Base-by-base conservation (phyloP, 2,888 invertebrate species). In the Cheilosia pagana region DNA sequence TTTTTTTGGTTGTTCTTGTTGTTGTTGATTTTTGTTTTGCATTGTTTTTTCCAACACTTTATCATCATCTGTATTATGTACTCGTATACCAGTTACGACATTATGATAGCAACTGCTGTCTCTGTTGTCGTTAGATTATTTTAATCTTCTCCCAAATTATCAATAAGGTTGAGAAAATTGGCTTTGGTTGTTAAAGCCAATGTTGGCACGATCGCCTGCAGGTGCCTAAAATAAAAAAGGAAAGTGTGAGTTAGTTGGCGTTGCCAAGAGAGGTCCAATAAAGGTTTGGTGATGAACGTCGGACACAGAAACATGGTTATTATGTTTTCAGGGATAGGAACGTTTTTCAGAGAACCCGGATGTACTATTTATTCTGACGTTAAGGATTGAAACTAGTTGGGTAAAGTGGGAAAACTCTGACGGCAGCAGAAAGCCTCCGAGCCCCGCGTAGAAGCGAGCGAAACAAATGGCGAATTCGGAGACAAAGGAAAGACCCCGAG, bases 131-230 rank as follows among this genome's bases (percentile, higher is more conserved):
- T 85, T 85, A 85, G 83, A 85, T 85, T 85, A 85, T 85, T 75
- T 65, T 81, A 85, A 85, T 79, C 85, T 85, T 79, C 65, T 71
- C 65, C 67, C 71, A 59, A 75, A 71, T 81, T 89, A 90, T 92
- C 92, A 91, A 90, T 92, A 92, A 82, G 92, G 92, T 88, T 92
- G 92, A 86, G 92, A 91, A 87, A 92, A 92, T 88, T 91, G 92
- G 88, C 91, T 91, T 87, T 90, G 90, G 86, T 89, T 90, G 86
- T 88, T 88, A 74, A 89, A 87, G 83, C 89, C 89, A 86, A 89
- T 88, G 74, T 87, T 87, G 60, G 88, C 86, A 68, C 90, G 90
- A 87, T 91, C 91, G 75, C 88, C 89, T 62, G 89, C 88, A 16
- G 87, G 86, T 55, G 87, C 76, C 87, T 88, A 25, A 35, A 77